Percentiles rank a stretch among this genome's conserved stretches.
phyloP scores from a whole-genome alignment of 92 coral and sea anemone genomes.

The Phenganax marumi region DNA sequence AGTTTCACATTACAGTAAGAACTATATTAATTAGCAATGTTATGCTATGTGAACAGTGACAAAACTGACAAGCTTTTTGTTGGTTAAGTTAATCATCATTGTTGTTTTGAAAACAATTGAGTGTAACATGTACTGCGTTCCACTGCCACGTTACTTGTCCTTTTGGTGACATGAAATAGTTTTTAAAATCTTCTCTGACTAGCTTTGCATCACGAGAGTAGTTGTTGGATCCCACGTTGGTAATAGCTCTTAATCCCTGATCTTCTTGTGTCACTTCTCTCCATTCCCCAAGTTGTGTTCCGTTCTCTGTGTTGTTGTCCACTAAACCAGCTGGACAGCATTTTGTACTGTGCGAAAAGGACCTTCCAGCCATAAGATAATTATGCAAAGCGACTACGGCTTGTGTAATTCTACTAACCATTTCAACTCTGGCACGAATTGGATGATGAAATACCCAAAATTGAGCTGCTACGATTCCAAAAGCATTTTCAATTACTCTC shows the following conservation, averaged over 20 bases:
- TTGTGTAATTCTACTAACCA: conserved; percentile 3
- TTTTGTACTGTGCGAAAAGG: background rate
- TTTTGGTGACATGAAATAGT: conserved; percentile 22
- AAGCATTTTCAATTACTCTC: background rate
- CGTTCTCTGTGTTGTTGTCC: background rate
- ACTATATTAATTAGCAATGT: no score
- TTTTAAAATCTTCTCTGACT: background rate
- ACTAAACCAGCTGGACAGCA: background rate
- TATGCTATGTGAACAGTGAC: background rate
- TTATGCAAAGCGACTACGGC: conserved; percentile 47
- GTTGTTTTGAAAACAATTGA: background rate
- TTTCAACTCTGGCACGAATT: background rate
- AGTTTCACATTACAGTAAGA: no score
- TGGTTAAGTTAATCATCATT: background rate
- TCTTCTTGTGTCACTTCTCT: background rate
- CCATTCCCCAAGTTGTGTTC: background rate
- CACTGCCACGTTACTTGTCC: conserved; percentile 41
- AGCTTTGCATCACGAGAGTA: conserved; percentile 31
- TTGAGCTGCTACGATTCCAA: background rate
- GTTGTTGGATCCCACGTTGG: conserved; percentile 11
- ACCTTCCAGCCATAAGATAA: conserved; percentile 28
- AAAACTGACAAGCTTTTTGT: background rate
- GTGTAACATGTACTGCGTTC: conserved; percentile 5
- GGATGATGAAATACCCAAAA: background rate
- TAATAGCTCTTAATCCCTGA: conserved; percentile 17